These are phyloP conservation scores for Leptoclinus maculatus DNA, from an alignment of 2,797 vertebrate species.

Conservation along the genomic window DNA sequence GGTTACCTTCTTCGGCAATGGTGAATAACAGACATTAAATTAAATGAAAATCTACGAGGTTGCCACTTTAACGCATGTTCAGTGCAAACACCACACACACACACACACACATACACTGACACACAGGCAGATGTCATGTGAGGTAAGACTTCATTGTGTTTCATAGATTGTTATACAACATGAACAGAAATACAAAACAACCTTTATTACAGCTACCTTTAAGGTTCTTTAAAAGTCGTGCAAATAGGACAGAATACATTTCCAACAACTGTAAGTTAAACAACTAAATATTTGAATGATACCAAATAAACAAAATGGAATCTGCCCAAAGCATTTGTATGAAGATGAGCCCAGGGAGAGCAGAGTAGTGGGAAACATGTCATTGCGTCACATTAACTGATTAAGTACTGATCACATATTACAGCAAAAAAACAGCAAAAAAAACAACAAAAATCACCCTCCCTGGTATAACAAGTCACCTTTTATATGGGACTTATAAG, in stretches of 20 bases:
- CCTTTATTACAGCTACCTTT: conserved; percentile 1
- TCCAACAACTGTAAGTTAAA: not conserved
- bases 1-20: not conserved
- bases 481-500: not conserved
- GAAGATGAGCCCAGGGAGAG: conserved; percentile 1
- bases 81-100: not conserved
- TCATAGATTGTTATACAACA: not conserved
- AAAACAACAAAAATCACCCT: not conserved
- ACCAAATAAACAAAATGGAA: not conserved
- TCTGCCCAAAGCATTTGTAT: conserved; percentile 2
- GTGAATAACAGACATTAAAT: not conserved
- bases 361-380: not conserved
- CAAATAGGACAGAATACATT: conserved; percentile 3
- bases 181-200: conserved; percentile 14
- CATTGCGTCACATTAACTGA: conserved; percentile 8
- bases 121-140: not conserved
- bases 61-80: not conserved
- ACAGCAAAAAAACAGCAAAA: not conserved
- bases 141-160: conserved; percentile 19
- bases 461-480: not conserved
- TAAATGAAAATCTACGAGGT: too few relatives aligned
- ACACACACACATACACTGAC: conserved; percentile 10
- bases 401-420: not conserved
- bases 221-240: conserved; percentile 17
- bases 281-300: conserved; percentile 14